Base-by-base conservation (phyloP, 2,113 vertebrate species). In the Pluvianellus socialis region DNA sequence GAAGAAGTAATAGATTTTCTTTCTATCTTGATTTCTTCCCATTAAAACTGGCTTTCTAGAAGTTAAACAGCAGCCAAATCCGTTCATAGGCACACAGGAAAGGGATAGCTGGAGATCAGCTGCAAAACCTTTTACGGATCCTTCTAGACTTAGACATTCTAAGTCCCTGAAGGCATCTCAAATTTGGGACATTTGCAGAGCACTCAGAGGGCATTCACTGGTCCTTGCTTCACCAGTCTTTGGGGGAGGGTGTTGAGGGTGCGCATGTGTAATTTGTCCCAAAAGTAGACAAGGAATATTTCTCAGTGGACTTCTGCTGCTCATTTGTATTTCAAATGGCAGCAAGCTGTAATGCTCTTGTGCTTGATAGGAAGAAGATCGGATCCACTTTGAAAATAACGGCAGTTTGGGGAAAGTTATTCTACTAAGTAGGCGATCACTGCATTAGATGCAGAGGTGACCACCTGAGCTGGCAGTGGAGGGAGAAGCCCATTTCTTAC, bases 1-100 rank as follows among this genome's bases (percentile, higher is more conserved):
- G 65, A 73, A 26, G 26, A 93, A 87, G 27, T 61, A 30, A 71
- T 42, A 75, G 82, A 81, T 85, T 92, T 89, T 65, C 52, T 88
- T 83, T 92, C 27, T 72, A 7, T 68, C 28, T 93, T 86, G 59
- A 77, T 79, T 79, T 73, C 53, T 94, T 87, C 40, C 52, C 20
- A 23, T 68, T 86, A 67, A 63, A 21, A 52, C 6, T 59, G 32
- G 9, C 30, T 93, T 75, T 81, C 76, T 81, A 71, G 50, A 92
- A 79, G 23, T 27, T 52, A 61, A 84, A 42, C 2, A 19, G 42
- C 38, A 94, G 33, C 9, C 56, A 89, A 72, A 71, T 2, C 35
- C 91, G 47, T 71, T 56, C 75, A 74, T 50, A 15, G 42, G 23
- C 12, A 52, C 8, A 74, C 8, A 74, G 65, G 28, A 55, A 84